These are phyloP conservation scores for Drosophila dunni DNA, from an alignment of 1,140 invertebrate genomes.

Conservation along the genomic window DNA sequence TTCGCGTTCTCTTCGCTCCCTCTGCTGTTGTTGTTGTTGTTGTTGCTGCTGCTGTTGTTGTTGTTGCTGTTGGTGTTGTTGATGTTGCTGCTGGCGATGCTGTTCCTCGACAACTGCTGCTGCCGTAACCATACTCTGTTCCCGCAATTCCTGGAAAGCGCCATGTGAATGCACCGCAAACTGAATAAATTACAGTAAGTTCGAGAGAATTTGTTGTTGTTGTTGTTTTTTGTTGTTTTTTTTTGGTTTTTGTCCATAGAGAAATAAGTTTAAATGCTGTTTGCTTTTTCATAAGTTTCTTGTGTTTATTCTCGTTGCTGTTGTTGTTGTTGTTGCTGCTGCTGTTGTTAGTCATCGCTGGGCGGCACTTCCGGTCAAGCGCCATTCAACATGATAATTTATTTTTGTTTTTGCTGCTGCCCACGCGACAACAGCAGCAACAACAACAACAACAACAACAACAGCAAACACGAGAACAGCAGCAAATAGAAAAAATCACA, in stretches of 20 bases:
- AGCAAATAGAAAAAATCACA: background rate
- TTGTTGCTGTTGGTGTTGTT: slow-evolving; percentile 86
- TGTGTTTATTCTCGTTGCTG: slow-evolving; percentile 11
- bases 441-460: slow-evolving; percentile 27
- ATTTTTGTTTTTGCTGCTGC: slow-evolving; percentile 21
- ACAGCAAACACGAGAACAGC: slow-evolving; percentile 7
- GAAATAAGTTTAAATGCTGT: slow-evolving; percentile 19
- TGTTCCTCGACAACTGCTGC: slow-evolving; percentile 87
- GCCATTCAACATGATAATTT: slow-evolving; percentile 44
- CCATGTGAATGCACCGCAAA: slow-evolving; percentile 84
- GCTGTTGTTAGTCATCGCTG: slow-evolving; percentile 41
- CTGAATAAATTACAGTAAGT: slow-evolving; percentile 81
- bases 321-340: slow-evolving; percentile 13
- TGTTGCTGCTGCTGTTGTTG: slow-evolving; percentile 86
- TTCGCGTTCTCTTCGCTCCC: slow-evolving; percentile 88
- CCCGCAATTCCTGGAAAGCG: slow-evolving; percentile 90
- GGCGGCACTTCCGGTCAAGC: slow-evolving; percentile 47
- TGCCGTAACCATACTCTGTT: slow-evolving; percentile 91
- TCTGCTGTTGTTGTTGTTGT: slow-evolving; percentile 73
- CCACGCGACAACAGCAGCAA: slow-evolving; percentile 46
- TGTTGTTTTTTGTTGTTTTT: slow-evolving; percentile 28
- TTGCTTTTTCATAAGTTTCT: slow-evolving; percentile 30
- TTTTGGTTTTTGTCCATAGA: background rate
- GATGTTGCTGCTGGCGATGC: slow-evolving; percentile 87
- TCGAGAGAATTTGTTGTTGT: slow-evolving; percentile 54